A percentile compares a stretch with the other conserved stretches of the same genome.
These are phyloP conservation scores for Scylla paramamosain DNA, from an alignment of 1,140 invertebrate species.

Conservation along the genomic window DNA sequence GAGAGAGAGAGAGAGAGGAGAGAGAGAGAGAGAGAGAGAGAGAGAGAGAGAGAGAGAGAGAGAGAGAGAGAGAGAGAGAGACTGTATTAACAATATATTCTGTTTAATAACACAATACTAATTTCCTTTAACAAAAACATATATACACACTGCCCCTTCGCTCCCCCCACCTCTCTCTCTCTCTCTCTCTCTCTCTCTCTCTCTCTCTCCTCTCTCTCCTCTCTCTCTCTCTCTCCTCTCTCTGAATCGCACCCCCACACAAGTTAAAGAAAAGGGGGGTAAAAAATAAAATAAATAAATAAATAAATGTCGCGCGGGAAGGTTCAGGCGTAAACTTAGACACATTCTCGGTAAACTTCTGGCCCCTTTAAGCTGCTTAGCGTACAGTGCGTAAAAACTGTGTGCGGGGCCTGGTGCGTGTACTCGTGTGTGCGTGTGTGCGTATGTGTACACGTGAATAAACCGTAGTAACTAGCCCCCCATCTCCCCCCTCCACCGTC, in stretches of 20 bases:
- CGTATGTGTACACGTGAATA: not conserved
- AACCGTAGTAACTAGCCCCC: not conserved
- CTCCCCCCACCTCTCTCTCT: not conserved
- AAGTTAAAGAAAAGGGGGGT: too few species aligned
- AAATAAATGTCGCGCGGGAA: not conserved
- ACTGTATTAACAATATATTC: too few species aligned
- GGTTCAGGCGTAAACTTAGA: not conserved
- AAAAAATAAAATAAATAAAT: too few species aligned
- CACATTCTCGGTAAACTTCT: not conserved
- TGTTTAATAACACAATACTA: too few species aligned
- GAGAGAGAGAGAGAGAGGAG: too few species aligned
- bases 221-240: too few species aligned
- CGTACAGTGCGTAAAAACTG: not conserved
- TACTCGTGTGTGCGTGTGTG: not conserved
- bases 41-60: not conserved
- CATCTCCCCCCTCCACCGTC: not conserved
- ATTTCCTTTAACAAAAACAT: too few species aligned
- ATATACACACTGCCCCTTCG: too few species aligned
- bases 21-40: too few species aligned
- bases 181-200: constrained; percentile 3
- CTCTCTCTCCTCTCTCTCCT: not conserved
- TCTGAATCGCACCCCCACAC: too few species aligned
- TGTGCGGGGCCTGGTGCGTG: not conserved
- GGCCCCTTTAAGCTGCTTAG: not conserved
- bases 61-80: constrained; percentile 18